Base-by-base conservation (phyloP, 2,797 vertebrate species). In the Lithobates pipiens region DNA sequence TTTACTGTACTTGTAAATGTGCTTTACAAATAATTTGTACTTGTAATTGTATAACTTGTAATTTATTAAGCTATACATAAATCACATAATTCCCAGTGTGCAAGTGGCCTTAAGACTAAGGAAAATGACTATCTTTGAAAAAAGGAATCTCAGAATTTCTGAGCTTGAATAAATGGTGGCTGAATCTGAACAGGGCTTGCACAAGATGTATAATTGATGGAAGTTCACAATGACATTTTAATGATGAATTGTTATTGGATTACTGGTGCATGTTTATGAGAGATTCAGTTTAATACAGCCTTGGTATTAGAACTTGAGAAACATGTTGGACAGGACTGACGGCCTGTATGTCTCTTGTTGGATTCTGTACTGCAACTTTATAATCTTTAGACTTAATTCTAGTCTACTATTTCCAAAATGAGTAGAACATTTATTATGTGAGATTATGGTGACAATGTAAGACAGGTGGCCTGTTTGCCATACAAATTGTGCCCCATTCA, bases 261-360 rank as follows among this genome's bases (percentile, higher is more conserved):
- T 85, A 80, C 84, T 77, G 11, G 27, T 75, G 42, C 74, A 34
- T 85, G 71, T 70, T 85, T 85, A 80, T 85, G 63, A 42, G 39
- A 85, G 70, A 23, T 44, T 15, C 68, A 68, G 11, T 78, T 78
- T 79, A 73, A 25, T 70, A 74, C 57, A 50, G 57, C 36, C 70
- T 80, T 68, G 27, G 69, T 78, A 34, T 65, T 29, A 85, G 76
- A 85, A 85, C 76, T 74, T 85, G 83, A 85, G 84, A 80, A 85
- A 80, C 44, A 1, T 61, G 71, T 80, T 69, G 44, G 44, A 61
- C 77, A 80, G 77, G 77, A 75, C 76, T 73, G 71, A 68, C 2
- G 39, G 70, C 67, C 83, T 54, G 21, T 36, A 46, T 34, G 71
- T 80, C 71, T 80, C 44, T 39, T 65, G 23, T 9, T 82, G 50